Percentiles rank a stretch among this genome's conserved stretches.
phyloP scores from a whole-genome alignment of 1,140 invertebrate genomes.

The Scylla paramamosain region DNA sequence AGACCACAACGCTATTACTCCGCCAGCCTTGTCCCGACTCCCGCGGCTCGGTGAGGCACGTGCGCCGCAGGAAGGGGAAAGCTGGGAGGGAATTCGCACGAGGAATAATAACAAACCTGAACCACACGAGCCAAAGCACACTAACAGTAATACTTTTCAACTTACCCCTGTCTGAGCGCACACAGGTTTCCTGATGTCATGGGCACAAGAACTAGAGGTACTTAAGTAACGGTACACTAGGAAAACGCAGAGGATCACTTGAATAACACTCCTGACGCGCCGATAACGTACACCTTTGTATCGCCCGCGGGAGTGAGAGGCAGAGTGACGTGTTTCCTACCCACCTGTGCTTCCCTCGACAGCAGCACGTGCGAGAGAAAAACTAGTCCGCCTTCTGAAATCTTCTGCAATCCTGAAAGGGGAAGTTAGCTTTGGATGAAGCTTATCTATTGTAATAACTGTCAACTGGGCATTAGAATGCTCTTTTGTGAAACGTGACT shows the following conservation, averaged over 20 bases:
- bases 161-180: background rate
- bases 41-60: background rate
- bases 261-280: background rate
- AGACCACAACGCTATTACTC: background rate
- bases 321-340: too few species aligned
- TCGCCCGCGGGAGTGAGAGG: background rate
- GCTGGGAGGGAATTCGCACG: background rate
- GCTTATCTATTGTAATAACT: background rate
- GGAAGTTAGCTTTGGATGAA: background rate
- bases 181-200: background rate
- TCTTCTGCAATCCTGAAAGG: background rate
- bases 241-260: background rate
- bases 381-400: background rate
- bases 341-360: too few species aligned
- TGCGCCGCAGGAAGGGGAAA: background rate
- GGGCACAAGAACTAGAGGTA: too few species aligned
- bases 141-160: background rate
- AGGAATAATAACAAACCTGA: background rate
- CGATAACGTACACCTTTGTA: background rate
- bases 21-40: background rate
- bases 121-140: background rate
- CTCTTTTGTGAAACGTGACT: background rate
- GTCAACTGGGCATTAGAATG: background rate
- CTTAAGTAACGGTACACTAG: background rate
- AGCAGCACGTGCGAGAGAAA: background rate